Base-by-base conservation (phyloP, 2,888 invertebrate species). In the Syrphus vitripennis region DNA sequence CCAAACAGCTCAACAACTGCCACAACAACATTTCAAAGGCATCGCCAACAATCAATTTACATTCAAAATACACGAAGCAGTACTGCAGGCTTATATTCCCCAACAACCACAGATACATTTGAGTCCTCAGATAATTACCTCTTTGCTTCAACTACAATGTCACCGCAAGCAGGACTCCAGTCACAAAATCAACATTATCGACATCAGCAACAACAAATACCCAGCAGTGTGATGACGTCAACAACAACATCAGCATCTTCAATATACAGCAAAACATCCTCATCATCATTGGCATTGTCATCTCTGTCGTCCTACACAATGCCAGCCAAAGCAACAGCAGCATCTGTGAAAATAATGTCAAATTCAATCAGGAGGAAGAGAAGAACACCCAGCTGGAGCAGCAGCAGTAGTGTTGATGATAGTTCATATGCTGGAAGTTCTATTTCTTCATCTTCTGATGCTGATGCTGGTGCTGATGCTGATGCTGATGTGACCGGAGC, bases 1-100 rank as follows among this genome's bases (percentile, higher is more conserved):
- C 89, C 90, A 86, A 89, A 89, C 84, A 90, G 88, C 82, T 88
- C 89, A 88, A 88, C 88, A 87, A 88, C 88, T 83, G 87, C 87
- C 59, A 88, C 87, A 80, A 84, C 88, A 74, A 88, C 88, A 82
- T 87, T 88, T 87, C 87, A 88, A 84, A 87, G 87, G 80, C 84
- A 87, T 74, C 83, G 34, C 14, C 76, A 65, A 77, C 80, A 78
- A 71, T 61, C 78, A 59, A 50, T 70, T 57, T 76, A 86, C 61
- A 79, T 82, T 63, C 76, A 84, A 75, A 70, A 81, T 72, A 82
- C 45, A 75, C 50, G 80, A 75, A 83, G 65, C 14, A 40, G 59
- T 21, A 55, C n/a, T n/a, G n/a, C 70, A 76, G 82, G 80, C 80
- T 72, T 78, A n/a, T n/a, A n/a, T n/a, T n/a, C n/a, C n/a, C 75